Evolutionary conservation across 2,888 invertebrate genomes (phyloP).

Genomic region (Lepetodrilus schrolli): DNA sequence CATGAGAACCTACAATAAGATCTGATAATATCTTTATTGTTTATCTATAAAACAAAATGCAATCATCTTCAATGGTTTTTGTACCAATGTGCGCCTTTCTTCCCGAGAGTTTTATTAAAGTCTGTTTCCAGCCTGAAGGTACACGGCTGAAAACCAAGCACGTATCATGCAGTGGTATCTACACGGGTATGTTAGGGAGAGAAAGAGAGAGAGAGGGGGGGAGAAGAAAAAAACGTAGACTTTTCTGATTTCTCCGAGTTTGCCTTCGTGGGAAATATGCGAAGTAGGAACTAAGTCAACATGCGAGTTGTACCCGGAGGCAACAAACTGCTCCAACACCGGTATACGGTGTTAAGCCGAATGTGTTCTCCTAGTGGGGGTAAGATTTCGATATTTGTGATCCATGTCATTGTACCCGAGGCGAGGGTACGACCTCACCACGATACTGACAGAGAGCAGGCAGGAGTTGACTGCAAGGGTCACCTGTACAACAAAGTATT

Average conservation of each 20-base stretch:
- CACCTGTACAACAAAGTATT: too few relatives aligned
- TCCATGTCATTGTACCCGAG: conserved; percentile 23
- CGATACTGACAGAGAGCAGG: background rate
- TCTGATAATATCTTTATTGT: conserved; percentile 8
- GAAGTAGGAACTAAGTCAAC: background rate
- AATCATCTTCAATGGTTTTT: background rate
- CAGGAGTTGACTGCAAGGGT: background rate
- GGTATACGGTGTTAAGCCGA: conserved; percentile 22
- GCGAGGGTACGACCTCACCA: background rate
- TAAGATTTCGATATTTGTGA: conserved; percentile 23
- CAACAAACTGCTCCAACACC: background rate
- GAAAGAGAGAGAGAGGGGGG: too few relatives aligned
- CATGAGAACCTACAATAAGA: conserved; percentile 3
- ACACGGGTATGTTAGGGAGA: background rate
- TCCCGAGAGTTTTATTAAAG: background rate
- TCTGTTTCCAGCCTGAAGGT: background rate
- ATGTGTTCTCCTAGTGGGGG: conserved; percentile 8
- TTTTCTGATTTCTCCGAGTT: background rate
- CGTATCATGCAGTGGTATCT: background rate
- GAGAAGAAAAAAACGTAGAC: background rate
- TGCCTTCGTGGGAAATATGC: conserved; percentile 17
- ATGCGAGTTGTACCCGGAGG: conserved; percentile 1
- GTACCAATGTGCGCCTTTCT: conserved; percentile 4
- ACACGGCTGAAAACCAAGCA: background rate
- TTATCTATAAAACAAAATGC: conserved; percentile 15